phyloP scores from a whole-genome alignment of 2,888 invertebrate genomes.

The Tillus elongatus region DNA sequence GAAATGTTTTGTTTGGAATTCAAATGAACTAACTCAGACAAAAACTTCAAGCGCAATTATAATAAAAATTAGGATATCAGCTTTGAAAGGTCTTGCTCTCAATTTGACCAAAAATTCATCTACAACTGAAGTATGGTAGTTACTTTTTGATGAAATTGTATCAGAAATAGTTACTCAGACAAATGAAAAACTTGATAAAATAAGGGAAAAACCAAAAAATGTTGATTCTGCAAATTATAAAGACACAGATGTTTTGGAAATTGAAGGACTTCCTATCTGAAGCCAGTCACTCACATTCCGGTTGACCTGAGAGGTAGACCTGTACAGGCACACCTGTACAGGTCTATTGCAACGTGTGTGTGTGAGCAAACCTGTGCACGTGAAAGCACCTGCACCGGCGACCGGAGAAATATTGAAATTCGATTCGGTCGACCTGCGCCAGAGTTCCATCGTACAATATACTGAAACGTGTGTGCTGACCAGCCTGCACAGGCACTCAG shows the following conservation, averaged over 20 bases:
- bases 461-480: slow-evolving; percentile 14
- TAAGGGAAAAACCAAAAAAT: slow-evolving; percentile 3
- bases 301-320: slow-evolving; percentile 13
- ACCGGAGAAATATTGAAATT: slow-evolving; percentile 15
- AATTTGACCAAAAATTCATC: too few relatives aligned
- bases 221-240: too few relatives aligned
- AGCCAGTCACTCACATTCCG: slow-evolving; percentile 9
- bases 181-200: not conserved
- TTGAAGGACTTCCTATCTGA: not conserved
- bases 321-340: too few relatives aligned
- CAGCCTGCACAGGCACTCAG: slow-evolving; percentile 11
- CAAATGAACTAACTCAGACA: too few relatives aligned
- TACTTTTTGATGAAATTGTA: not conserved
- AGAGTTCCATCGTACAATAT: slow-evolving; percentile 11
- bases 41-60: too few relatives aligned
- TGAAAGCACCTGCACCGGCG: too few relatives aligned
- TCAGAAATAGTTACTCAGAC: not conserved
- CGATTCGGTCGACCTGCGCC: slow-evolving; percentile 14
- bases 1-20: too few relatives aligned
- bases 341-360: slow-evolving; percentile 13
- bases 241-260: not conserved
- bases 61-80: too few relatives aligned
- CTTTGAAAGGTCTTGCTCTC: too few relatives aligned
- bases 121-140: too few relatives aligned
- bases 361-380: slow-evolving; percentile 13